Evolutionary conservation across 1,140 invertebrate genomes (phyloP), one percentile per base, ranked within the genome.

Genomic region (Trissolcus basalis): DNA sequence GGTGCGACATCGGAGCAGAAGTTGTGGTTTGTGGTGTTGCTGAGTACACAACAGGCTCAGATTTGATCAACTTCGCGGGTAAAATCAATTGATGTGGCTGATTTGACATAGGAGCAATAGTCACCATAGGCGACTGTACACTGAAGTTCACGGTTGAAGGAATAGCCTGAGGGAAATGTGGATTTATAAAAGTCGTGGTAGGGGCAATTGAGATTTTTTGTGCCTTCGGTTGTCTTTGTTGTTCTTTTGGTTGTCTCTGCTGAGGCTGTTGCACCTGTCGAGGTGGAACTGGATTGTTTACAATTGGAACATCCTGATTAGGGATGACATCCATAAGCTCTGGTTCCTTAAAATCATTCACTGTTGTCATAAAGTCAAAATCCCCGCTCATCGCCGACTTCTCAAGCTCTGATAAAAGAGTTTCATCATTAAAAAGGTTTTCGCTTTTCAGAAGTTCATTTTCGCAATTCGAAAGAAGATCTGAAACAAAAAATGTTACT

Each of bases 11-110:
- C 76, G 87, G 83, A 76, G 78, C 78, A 1, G 85, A 83, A 19
- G 75, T 84, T n/a, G 82, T 72, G 13, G 83, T 69, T 53, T 86
- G 85, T 5, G 84, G 70, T 13, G 76, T 80, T 35, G 81, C 76
- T 0, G 86, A 85, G 70, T 88, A 88, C 32, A 87, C 81, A 4
- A 88, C 74, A 13, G 86, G 81, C 15, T 89, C 87, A n/a, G 87
- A 88, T 61, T 88, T 89, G 5, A 88, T 88, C 12, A 88, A 45
- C 55, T 87, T 88, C 0, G 86, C 86, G n/a, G 87, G 86, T 27
- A 88, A 56, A 51, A 88, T 71, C 1, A 88, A 60, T 48, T 87
- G 86, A 9, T 83, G 78, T 9, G 83, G 81, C 27, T 85, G 86
- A 3, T 83, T 61, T n/a, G 79, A 1, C 14, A 87, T 82, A 10